phyloP scores from a whole-genome alignment of 2,888 invertebrate genomes.

The Parnassius glacialis region DNA sequence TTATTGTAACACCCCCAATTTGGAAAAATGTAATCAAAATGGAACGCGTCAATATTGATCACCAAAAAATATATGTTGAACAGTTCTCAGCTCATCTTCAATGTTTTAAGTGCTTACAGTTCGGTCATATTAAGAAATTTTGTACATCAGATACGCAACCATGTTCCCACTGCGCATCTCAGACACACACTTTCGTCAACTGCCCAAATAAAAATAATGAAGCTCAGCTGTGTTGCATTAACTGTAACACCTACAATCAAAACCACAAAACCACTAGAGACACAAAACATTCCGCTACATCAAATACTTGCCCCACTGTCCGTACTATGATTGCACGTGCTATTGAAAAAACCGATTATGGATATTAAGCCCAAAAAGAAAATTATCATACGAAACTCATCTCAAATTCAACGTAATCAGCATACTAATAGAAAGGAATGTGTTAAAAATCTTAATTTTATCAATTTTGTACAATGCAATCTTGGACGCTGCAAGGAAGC shows the following conservation, averaged over 20 bases:
- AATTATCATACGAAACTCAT: neutral
- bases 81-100: neutral
- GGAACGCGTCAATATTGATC: neutral
- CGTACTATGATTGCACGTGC: neutral
- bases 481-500: neutral
- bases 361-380: neutral
- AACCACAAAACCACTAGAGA: neutral
- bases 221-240: neutral
- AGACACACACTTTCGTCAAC: neutral
- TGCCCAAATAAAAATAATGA: neutral
- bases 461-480: conserved; percentile 1
- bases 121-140: neutral
- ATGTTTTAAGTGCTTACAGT: conserved; percentile 1
- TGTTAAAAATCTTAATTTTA: no score
- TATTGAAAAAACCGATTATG: conserved; percentile 4
- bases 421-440: neutral
- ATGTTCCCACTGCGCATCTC: neutral
- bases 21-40: no score
- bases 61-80: neutral
- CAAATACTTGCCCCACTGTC: conserved; percentile 2
- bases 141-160: neutral
- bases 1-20: no score
- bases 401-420: neutral
- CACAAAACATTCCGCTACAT: conserved; percentile 7
- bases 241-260: neutral